Base-by-base conservation (phyloP, 2,113 vertebrate species). In the Elachura formosa region DNA sequence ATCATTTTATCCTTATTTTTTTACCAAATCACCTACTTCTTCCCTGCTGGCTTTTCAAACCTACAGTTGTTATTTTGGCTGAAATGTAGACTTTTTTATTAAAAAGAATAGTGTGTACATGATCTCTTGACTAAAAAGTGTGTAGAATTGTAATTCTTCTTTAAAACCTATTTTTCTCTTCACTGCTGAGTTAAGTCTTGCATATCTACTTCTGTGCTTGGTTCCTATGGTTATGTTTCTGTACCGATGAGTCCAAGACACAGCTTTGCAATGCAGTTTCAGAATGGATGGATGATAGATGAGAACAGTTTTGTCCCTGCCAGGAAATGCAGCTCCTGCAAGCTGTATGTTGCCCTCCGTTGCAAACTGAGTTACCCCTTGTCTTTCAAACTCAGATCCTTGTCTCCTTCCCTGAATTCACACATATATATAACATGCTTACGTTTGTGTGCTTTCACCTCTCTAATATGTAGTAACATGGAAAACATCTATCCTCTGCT, bases 211-310 rank as follows among this genome's bases (percentile, higher is more conserved):
- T 97, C 91, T 97, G 96, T 55, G 96, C 91, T 80, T 88, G 85
- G 91, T 98, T 98, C 79, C 96, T 96, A 5, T 63, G 91, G 78
- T 98, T 96, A 31, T 94, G 62, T 94, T 96, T 98, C 41, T 48
- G 97, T 92, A 85, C 94, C 1, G 86, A 93, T 1, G 93, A 97
- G n/a, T 97, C 97, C 85, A 97, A 97, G 82, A 93, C 89, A 3
- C 36, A 77, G 29, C 59, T 98, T 95, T 98, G 97, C 64, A 94
- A 89, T 84, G 96, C 95, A 11, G 24, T 98, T 82, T 96, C 71
- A 84, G 96, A 97, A 67, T 97, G 97, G 97, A 91, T 96, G 25
- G 97, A 91, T 96, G 25, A 33, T 93, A 96, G 97, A 97, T 97
- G 74, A 96, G 95, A 73, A 55, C 22, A 7, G 13, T 25, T 36